Base-by-base conservation (phyloP, 2,888 invertebrate species). In the Ditylenchus weischeri region DNA sequence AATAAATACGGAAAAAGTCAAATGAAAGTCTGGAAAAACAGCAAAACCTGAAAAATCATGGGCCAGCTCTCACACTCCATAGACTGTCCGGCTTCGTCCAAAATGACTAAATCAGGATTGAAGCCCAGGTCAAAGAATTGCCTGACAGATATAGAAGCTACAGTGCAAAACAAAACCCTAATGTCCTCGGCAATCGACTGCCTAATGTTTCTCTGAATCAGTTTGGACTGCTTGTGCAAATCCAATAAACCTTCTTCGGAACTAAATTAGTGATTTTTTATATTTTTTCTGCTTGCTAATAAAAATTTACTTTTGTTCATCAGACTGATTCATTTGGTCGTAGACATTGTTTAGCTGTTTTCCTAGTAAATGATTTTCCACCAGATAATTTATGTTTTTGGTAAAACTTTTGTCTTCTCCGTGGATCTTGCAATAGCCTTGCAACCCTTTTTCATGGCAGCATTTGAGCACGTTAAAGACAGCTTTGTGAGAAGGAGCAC, bases 41-140 rank as follows among this genome's bases (percentile, higher is more conserved):
- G n/a, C n/a, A n/a, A n/a, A 29, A 72, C 72, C 19, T 70, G 73
- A 13, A 73, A 62, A 29, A 73, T 51, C 19, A 71, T 65, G 11
- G 64, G 36, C 75, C 75, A 75, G 18, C 69, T 63, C 48, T 57
- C 68, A 43, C 68, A 69, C 60, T 75, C 75, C 57, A 63, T 57
- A 8, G 67, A 61, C 50, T 75, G 75, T 4, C 71, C 76, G 5
- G 75, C 75, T 64, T 75, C 75, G 38, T 75, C 75, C 19, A 75
- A 51, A 35, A 75, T 62, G 8, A 70, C 66, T 19, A 76, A 48
- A 60, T 75, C 75, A 13, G 75, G 76, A 10, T 35, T 7, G 43
- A 68, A 76, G 29, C 66, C 64, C 19, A 50, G 49, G 21, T 54
- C 36, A 13, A 62, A 18, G 15, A 74, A 59, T 21, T 48, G 57